Evolutionary conservation across 2,113 vertebrate genomes (phyloP), one percentile per base, ranked within the genome.

Genomic region (Motacilla tschutschensis): DNA sequence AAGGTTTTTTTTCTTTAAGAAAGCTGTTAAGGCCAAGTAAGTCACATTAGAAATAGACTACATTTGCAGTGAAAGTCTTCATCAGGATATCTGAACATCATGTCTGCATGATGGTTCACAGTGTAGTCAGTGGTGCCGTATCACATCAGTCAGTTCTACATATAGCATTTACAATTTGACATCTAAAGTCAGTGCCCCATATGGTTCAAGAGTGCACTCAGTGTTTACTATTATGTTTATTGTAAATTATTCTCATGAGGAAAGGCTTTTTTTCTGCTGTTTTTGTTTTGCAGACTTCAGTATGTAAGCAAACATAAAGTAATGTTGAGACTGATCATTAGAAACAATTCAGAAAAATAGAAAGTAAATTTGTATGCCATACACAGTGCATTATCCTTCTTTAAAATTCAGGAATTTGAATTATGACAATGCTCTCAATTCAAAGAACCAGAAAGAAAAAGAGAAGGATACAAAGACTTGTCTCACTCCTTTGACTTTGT

Each of bases 391-490:
- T 36, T 7, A 2, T 47, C 21, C 13, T 17, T 36, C 22, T 59
- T 33, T 15, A 43, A n/a, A 78, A 48, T 16, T 78, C 10, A 9
- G 33, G 14, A 9, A 48, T 66, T 35, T 59, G 10, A 50, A 22
- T 21, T 33, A 44, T 43, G 17, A 36, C 8, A 33, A 46, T 5
- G 4, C 8, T 64, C 5, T 36, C 8, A 55, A 24, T 43, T 87
- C 38, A 60, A 72, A 77, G 20, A 71, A 63, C 2, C 8, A 41
- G 22, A 35, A 41, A 5, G 3, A 33, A 70, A 69, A 76, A 24
- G 25, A 22, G 2, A 13, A 59, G 6, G 3, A 31, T 58, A 50
- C 3, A 62, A 47, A 70, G 20, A 6, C 0, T 0, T 1, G 5
- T 11, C 13, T 79, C 10, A 17, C 1, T 77, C 10, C 3, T 85